Conservation (phyloP, 2,888 invertebrate species). For the Hipparchia semele region DNA sequence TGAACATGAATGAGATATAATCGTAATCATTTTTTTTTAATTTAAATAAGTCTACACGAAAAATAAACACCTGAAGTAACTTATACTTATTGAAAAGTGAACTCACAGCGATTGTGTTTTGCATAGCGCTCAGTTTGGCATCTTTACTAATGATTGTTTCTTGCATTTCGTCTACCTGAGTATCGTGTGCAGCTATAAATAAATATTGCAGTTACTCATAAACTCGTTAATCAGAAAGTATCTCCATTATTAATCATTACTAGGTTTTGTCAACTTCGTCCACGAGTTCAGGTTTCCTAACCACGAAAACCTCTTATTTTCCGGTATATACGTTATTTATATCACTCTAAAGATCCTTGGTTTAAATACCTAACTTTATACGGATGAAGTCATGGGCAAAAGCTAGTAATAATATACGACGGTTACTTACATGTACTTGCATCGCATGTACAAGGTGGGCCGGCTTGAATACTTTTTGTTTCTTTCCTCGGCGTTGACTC, state of each 20-base stretch:
- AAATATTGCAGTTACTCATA: neutral
- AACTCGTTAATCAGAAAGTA: neutral
- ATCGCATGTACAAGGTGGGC: conserved; percentile 44
- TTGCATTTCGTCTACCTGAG: conserved; percentile 67
- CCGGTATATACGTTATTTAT: too few species aligned
- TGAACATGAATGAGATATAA: too few species aligned
- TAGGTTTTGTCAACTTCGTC: too few species aligned
- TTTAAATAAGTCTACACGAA: neutral
- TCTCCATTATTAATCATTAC: conserved; percentile 22
- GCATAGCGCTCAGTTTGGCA: conserved; percentile 73
- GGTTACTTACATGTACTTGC: conserved; percentile 52
- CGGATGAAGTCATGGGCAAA: too few species aligned
- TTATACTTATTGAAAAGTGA: neutral
- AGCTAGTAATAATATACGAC: neutral
- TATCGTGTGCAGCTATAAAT: conserved; percentile 58
- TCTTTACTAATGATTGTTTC: conserved; percentile 69
- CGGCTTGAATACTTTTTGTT: conserved; percentile 52
- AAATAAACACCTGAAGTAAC: neutral
- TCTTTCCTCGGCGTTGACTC: conserved; percentile 44
- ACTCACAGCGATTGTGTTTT: conserved; percentile 72
- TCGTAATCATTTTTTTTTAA: too few species aligned
- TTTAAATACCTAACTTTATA: too few species aligned
- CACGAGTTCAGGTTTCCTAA: too few species aligned
- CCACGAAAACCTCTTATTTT: too few species aligned
- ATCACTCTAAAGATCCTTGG: too few species aligned